Percentiles rank a stretch among this genome's conserved stretches.
These are phyloP conservation scores for Parthenolecanium corni DNA, from an alignment of 2,888 invertebrate genomes.

Conservation along the genomic window DNA sequence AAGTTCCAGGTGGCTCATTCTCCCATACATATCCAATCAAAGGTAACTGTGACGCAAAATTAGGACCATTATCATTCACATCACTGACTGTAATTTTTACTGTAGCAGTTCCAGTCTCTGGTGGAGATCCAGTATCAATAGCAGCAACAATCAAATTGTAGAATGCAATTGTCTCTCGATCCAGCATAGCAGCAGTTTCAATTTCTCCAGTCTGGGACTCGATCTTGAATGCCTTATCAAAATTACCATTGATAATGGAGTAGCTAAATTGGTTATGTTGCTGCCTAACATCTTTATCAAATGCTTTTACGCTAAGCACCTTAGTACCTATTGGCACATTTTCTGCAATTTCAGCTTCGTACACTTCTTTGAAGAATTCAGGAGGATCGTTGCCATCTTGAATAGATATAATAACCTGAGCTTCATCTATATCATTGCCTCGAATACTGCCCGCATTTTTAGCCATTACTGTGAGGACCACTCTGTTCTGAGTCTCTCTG, in stretches of 20 bases:
- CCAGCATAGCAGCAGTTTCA: conserved; percentile 58
- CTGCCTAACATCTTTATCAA: conserved; percentile 81
- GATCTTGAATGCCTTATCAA: conserved; percentile 69
- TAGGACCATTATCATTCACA: conserved; percentile 87
- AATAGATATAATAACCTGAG: conserved; percentile 82
- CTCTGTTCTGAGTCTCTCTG: conserved; percentile 77
- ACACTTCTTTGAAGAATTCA: conserved; percentile 67
- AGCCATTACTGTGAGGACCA: conserved; percentile 80
- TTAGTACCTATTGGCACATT: conserved; percentile 61
- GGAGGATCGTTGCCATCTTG: conserved; percentile 96
- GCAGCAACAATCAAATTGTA: conserved; percentile 73
- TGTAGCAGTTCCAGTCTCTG: conserved; percentile 80
- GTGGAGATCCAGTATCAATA: conserved; percentile 76
- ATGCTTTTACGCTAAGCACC: conserved; percentile 66
- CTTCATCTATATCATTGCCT: conserved; percentile 91
- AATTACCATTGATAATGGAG: conserved; percentile 73
- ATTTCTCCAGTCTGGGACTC: conserved; percentile 77
- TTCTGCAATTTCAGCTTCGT: conserved; percentile 71
- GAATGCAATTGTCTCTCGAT: conserved; percentile 63
- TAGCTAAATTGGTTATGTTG: conserved; percentile 87
- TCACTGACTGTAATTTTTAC: conserved; percentile 70
- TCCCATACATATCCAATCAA: conserved; percentile 69
- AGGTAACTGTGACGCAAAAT: conserved; percentile 52
- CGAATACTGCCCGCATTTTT: conserved; percentile 88
- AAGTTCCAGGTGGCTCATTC: conserved; percentile 72